phyloP scores from a whole-genome alignment of 2,113 vertebrate genomes.

The Silurus asotus region DNA sequence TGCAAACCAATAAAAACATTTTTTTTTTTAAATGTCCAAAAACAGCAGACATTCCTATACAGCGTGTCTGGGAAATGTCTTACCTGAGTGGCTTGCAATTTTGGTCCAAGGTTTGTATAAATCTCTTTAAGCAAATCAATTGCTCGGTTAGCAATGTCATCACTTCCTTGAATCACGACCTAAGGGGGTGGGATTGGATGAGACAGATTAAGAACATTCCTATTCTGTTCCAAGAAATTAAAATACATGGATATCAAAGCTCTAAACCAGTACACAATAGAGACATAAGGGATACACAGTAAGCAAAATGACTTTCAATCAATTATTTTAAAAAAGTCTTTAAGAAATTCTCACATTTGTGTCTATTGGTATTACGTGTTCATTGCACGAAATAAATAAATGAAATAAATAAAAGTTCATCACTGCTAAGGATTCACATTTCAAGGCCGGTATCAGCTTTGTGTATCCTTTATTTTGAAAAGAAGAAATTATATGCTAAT shows the following conservation, averaged over 20 bases:
- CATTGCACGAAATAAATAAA: background rate
- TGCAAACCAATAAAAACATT: slow-evolving; percentile 56
- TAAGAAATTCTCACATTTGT: background rate
- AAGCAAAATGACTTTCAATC: no score
- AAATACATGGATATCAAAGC: background rate
- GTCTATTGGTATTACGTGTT: background rate
- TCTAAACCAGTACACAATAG: background rate
- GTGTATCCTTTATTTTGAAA: background rate
- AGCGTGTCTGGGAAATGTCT: background rate
- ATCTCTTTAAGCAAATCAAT: slow-evolving; percentile 99
- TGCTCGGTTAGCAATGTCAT: slow-evolving; percentile 95
- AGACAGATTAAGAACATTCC: background rate
- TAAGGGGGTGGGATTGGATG: slow-evolving; percentile 51
- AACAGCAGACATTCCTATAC: background rate
- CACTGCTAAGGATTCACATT: background rate
- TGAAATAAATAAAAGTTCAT: background rate
- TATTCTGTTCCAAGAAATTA: background rate
- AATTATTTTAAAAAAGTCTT: background rate
- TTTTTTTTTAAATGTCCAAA: background rate
- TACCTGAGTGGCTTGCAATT: slow-evolving; percentile 98
- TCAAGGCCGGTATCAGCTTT: background rate
- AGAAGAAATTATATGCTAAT: background rate
- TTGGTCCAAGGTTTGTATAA: slow-evolving; percentile 98
- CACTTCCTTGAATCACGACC: slow-evolving; percentile 99
- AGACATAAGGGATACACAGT: background rate